Evolutionary conservation across 1,140 invertebrate species (phyloP).

Genomic region (Dreissena rostriformis): DNA sequence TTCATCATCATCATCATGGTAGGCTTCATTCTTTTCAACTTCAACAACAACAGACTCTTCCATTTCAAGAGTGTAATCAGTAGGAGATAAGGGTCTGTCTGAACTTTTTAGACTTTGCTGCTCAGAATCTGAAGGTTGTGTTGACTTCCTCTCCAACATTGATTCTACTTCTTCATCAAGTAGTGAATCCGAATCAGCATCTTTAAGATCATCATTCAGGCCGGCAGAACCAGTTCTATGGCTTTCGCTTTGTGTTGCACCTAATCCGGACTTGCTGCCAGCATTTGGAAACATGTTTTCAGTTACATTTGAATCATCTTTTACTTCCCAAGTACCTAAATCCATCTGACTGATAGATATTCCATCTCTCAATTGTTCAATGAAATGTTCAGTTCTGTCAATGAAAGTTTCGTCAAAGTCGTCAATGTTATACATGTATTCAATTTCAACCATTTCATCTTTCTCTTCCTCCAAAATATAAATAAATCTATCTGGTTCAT

Average conservation of each 20-base stretch:
- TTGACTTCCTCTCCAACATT: conserved; percentile 18
- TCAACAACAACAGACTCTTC: conserved; percentile 56
- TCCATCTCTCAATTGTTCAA: conserved; percentile 47
- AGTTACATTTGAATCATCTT: conserved; percentile 23
- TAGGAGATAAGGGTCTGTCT: conserved; percentile 73
- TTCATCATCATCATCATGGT: conserved; percentile 25
- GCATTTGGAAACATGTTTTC: not conserved
- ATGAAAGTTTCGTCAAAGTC: conserved; percentile 55
- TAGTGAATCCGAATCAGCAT: conserved; percentile 38
- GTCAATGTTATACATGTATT: conserved; percentile 35
- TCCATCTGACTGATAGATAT: conserved; percentile 40
- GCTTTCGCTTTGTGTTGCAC: not conserved
- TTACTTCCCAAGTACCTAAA: conserved; percentile 21
- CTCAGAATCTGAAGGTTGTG: conserved; percentile 16
- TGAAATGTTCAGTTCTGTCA: conserved; percentile 66
- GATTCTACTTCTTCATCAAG: conserved; percentile 51
- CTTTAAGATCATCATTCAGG: conserved; percentile 21
- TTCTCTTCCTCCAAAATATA: conserved; percentile 59
- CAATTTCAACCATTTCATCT: conserved; percentile 48
- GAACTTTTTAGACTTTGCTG: conserved; percentile 56
- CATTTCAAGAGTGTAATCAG: conserved; percentile 72
- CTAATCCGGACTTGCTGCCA: no score
- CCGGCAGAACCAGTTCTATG: not conserved
- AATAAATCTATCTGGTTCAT: conserved; percentile 54
- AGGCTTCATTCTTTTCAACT: conserved; percentile 18